These are phyloP conservation scores for Mus spretus DNA, from an alignment of 2,797 vertebrate species.

Conservation along the genomic window DNA sequence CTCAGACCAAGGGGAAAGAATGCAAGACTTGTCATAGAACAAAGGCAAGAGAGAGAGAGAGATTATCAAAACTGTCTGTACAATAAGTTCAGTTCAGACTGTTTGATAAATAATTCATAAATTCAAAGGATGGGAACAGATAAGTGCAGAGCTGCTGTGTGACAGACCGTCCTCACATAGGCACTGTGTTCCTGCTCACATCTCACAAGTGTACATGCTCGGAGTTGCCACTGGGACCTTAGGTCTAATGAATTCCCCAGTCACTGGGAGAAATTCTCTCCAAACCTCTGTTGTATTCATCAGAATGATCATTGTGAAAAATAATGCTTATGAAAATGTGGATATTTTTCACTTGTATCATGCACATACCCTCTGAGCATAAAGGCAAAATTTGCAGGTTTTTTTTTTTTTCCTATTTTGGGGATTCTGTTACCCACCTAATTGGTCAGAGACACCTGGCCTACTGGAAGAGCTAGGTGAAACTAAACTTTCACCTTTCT, in stretches of 20 bases:
- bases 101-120: conserved; percentile 2
- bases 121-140: not conserved
- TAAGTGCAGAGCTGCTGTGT: not conserved
- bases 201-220: not conserved
- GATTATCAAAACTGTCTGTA: not conserved
- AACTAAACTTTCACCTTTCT: not conserved
- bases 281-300: conserved; percentile 43
- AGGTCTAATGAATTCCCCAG: conserved; percentile 4
- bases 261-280: not conserved
- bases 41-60: not conserved
- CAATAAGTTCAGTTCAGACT: conserved; percentile 34
- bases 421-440: not conserved
- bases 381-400: not conserved
- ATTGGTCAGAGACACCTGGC: accelerated
- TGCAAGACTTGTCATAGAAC: not conserved
- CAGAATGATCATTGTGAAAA: conserved; percentile 32
- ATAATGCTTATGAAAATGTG: not conserved
- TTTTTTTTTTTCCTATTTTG: not conserved
- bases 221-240: not conserved
- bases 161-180: not conserved
- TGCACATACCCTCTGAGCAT: not conserved
- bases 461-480: not conserved
- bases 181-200: not conserved
- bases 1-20: not conserved
- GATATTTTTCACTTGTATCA: not conserved